Evolutionary conservation across 1,140 invertebrate genomes (phyloP), one percentile per base, ranked within the genome.

Genomic region (Sitodiplosis mosellana): DNA sequence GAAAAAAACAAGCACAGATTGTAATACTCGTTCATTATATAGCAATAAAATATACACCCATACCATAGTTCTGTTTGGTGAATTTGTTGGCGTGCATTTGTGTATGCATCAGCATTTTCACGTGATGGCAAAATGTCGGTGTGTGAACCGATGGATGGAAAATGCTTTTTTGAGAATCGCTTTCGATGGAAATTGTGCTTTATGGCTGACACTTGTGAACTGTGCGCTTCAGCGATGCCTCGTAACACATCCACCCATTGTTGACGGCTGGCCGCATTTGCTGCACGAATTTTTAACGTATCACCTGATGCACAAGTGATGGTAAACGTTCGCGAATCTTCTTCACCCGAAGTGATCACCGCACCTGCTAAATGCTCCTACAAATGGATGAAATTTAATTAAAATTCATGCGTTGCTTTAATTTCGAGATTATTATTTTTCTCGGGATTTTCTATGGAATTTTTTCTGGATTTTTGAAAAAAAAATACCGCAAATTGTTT

Each of bases 241-340:
- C 89, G 68, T 1, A 95, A 64, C 33, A 85, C 77, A 59, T 91
- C 87, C 0, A 98, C 89, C 93, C 93, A 98, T 67, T 91, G 84
- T 65, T 96, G 92, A 21, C 92, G 67, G 19, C 90, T 87, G 55
- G 83, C 73, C 0, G 90, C 87, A 72, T 96, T 88, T 27, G 75
- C 74, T 0, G 92, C 92, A 64, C 83, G 63, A 51, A 90, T 63
- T 65, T 93, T 93, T 42, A 90, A 82, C 63, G 89, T 80, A 56
- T 95, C 89, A 18, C 90, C 89, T 57, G 76, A 78, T 2, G 86
- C 85, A 60, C 91, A 89, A 65, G 88, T 91, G 1, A 96, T 85
- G 40, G 83, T 84, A 63, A 96, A 98, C 2, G 91, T 95, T 55
- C 86, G 82, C 0, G 88, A 94, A 69, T 97, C 93, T 68, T 98